Evolutionary conservation across 2,797 vertebrate genomes (phyloP), one percentile per base, ranked within the genome.

Genomic region (Sebastes cheni): DNA sequence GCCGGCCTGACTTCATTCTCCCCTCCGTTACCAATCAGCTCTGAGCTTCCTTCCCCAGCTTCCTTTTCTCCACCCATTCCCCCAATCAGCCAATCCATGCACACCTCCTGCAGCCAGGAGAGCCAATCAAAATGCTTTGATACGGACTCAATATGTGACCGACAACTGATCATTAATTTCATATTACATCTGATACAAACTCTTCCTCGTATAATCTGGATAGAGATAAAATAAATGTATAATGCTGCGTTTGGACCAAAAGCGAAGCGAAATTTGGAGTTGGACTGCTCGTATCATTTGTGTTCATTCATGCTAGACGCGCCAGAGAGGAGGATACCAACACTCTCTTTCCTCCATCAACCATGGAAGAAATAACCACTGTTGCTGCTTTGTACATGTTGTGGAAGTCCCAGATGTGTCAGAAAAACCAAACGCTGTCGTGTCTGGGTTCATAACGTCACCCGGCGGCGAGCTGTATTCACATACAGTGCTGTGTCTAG

Each of bases 1-100:
- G 98, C 91, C 80, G 50, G 70, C 85, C 90, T 77, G 79, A 85
- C 91, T 96, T 96, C 90, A 91, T 91, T 95, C 91, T 85, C 72
- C 80, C 36, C 58, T 70, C 36, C 14, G 0, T 34, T 58, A 80
- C 79, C 84, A 81, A 82, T 89, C 80, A 84, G 73, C 82, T 88
- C 71, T 83, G 56, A 85, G 79, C 88, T 16, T 39, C 36, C 36
- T 89, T 64, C 75, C 77, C 75, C 23, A 6, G 72, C 86, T 90
- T 82, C 32, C 75, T 39, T 77, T 69, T 68, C 75, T 68, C 80
- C 69, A 39, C 75, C 54, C 64, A 7, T 72, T 77, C 22, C 66
- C 66, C 42, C 0, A 39, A 39, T 68, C 81, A 73, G 77, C 78
- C 72, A 79, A 72, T 87, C 74, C 64, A 77, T 22, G 32, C 78